Evolutionary conservation across 2,888 invertebrate genomes (phyloP).

Genomic region (Volucella inanis): DNA sequence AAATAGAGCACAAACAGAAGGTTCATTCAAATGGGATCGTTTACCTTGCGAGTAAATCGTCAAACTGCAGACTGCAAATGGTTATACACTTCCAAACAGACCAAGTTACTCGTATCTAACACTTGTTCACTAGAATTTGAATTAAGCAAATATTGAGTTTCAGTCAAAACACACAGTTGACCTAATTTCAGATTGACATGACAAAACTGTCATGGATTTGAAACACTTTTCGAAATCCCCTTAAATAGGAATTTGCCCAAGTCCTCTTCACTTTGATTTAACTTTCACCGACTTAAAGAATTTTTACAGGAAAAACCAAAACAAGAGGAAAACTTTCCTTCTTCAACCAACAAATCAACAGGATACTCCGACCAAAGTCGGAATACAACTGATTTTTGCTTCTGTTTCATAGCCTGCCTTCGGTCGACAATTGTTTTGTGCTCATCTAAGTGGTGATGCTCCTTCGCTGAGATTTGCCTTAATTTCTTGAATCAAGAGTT

Average conservation of each 20-base stretch:
- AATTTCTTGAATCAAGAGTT: slow-evolving; percentile 47
- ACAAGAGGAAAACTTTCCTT: background rate
- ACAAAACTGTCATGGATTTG: background rate
- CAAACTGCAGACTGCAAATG: too few relatives aligned
- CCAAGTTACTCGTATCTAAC: too few relatives aligned
- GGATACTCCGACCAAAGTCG: slow-evolving; percentile 47
- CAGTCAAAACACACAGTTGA: slow-evolving; percentile 2
- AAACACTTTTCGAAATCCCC: slow-evolving; percentile 9
- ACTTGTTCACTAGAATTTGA: background rate
- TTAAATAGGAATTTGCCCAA: background rate
- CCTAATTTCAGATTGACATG: background rate
- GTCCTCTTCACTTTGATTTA: slow-evolving; percentile 2
- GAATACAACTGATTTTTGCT: slow-evolving; percentile 65
- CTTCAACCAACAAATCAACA: background rate
- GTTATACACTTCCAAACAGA: too few relatives aligned
- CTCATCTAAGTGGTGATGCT: slow-evolving; percentile 22
- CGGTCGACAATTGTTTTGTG: slow-evolving; percentile 11
- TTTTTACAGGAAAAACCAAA: background rate
- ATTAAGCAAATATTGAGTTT: background rate
- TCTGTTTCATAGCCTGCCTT: slow-evolving; percentile 44
- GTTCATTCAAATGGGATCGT: too few relatives aligned
- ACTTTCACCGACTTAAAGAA: background rate
- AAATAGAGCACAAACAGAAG: too few relatives aligned
- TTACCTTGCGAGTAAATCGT: too few relatives aligned
- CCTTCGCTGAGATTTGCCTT: slow-evolving; percentile 50